A percentile compares a stretch with the other conserved stretches of the same genome.
Conservation (phyloP, 2,113 vertebrate genomes). For the Carassius auratus region DNA sequence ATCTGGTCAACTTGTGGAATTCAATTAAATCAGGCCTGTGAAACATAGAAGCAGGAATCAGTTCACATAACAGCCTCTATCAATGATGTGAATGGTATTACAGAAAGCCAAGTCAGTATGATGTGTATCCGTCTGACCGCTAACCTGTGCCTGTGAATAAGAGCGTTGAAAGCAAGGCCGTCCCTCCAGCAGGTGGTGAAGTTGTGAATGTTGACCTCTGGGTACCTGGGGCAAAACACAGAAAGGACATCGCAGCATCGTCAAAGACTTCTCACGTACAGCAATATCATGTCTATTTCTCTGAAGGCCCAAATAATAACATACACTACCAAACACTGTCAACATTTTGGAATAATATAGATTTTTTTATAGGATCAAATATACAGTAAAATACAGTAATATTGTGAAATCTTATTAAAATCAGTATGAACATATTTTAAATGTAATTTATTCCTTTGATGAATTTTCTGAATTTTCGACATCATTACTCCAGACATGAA, state of each 20-base stretch:
- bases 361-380: too few species aligned
- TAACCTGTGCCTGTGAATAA: slow-evolving; percentile 88
- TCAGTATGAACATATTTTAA: too few species aligned
- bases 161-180: slow-evolving; percentile 92
- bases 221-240: slow-evolving; percentile 76
- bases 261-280: background rate
- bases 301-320: background rate
- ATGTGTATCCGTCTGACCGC: slow-evolving; percentile 68
- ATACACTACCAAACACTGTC: background rate
- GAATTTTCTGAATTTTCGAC: too few species aligned
- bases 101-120: background rate
- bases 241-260: background rate
- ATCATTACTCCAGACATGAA: too few species aligned
- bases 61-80: background rate
- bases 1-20: slow-evolving; percentile 90
- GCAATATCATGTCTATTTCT: background rate
- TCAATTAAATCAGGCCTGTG: slow-evolving; percentile 89
- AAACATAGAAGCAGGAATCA: background rate
- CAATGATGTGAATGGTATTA: background rate
- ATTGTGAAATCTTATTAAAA: too few species aligned
- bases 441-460: too few species aligned
- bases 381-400: too few species aligned
- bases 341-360: too few species aligned
- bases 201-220: slow-evolving; percentile 95
- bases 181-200: slow-evolving; percentile 97